phyloP scores from a whole-genome alignment of 2,888 invertebrate species.

The Hemicrepidius hirtus region DNA sequence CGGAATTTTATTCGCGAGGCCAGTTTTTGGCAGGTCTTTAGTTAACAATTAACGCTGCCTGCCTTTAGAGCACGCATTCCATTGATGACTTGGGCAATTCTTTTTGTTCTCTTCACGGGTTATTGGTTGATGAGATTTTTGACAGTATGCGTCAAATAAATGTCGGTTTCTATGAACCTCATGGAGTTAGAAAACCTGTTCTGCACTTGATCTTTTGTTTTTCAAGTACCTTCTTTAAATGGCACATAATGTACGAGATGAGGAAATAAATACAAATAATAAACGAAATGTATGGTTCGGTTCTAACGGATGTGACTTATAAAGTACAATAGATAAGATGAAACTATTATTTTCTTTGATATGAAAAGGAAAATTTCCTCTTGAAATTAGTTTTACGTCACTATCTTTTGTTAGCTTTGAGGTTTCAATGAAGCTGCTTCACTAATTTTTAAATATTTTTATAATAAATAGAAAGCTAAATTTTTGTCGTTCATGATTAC shows the following conservation, averaged over 20 bases:
- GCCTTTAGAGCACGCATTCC: conserved; percentile 5
- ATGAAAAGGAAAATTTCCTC: neutral
- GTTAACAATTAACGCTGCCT: conserved; percentile 35
- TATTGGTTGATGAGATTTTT: conserved; percentile 37
- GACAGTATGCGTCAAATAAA: conserved; percentile 37
- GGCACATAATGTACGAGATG: conserved; percentile 16
- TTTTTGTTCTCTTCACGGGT: conserved; percentile 28
- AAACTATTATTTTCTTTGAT: conserved; percentile 1
- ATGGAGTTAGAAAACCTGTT: conserved; percentile 25
- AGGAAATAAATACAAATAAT: conserved; percentile 35
- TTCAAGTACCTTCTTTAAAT: conserved; percentile 33
- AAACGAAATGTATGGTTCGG: conserved; percentile 1
- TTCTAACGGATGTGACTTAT: conserved; percentile 8
- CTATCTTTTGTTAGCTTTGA: too few relatives aligned
- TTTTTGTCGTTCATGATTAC: too few relatives aligned
- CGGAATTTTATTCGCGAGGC: conserved; percentile 37
- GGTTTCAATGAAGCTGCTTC: too few relatives aligned
- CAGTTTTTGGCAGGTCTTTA: conserved; percentile 42
- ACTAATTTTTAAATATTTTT: too few relatives aligned
- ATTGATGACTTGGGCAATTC: conserved; percentile 29
- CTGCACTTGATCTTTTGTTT: conserved; percentile 32
- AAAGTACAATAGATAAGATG: conserved; percentile 7
- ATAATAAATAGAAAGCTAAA: too few relatives aligned
- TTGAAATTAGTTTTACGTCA: too few relatives aligned
- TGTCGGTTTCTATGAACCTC: conserved; percentile 30